Base-by-base conservation (phyloP, 2,888 invertebrate species). In the Portevinia maculata region DNA sequence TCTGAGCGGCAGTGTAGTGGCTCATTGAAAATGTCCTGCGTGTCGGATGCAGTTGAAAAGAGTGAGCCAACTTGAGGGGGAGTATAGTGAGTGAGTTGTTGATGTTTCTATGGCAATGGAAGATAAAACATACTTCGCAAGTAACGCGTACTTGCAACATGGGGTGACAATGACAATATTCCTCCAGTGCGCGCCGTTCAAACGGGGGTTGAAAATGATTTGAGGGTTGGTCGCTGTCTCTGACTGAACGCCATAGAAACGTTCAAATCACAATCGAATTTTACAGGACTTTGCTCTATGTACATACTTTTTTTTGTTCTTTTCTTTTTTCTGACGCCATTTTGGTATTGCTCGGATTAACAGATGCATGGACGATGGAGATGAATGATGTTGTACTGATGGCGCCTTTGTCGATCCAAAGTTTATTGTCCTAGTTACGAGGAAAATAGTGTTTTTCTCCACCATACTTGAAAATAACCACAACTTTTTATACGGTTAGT, bases 401-500 rank as follows among this genome's bases (percentile, higher is more conserved):
- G 57, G 50, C 15, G 15, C 57, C 70, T 55, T 70, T 70, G 62
- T 70, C 50, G 70, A 62, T 62, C 17, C 8, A 21, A 57, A 65
- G n/a, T 41, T 19, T 57, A 50, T 74, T 74, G 55, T 70, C 41
- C 70, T 64, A 64, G 70, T 78, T 55, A 76, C 41, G 70, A 17
- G 24, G 28, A 7, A 37, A 46, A 32, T 32, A 32, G 6, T 1
- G 4, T 3, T 37, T 57, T 21, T 15, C 8, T 28, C 57, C n/a
- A 34, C 13, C 28, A n/a, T 48, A 21, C n/a, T 46, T 46, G 17
- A 24, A 50, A 50, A 64, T 50, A 64, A 15, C 39, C 15, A 50
- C 9, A 44, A 19, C 19, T 44, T 4, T n/a, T n/a, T 11, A 17
- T 11, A 19, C 11, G 34, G 11, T 5, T 34, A 11, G 11, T 9